Percentiles rank a stretch among this genome's conserved stretches.
Evolutionary conservation across 2,888 invertebrate genomes (phyloP).

Genomic region (Bellardia pandia): DNA sequence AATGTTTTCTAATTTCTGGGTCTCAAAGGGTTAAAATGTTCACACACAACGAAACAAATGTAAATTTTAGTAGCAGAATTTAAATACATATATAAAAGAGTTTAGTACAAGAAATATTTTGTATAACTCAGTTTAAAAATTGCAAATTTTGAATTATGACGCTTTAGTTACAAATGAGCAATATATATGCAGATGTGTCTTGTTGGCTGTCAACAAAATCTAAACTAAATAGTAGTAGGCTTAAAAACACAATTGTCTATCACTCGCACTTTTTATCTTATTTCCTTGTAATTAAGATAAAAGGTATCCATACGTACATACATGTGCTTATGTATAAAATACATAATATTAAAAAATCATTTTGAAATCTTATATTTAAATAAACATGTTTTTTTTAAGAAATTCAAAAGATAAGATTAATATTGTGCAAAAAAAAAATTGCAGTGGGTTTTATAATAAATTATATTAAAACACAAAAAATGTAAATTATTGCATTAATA

Average conservation of each 20-base stretch:
- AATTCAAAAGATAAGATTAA: constrained; percentile 30
- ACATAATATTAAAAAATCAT: neutral
- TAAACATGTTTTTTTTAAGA: constrained; percentile 25
- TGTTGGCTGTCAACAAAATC: too few species aligned
- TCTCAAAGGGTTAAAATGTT: too few species aligned
- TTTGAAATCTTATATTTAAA: constrained; percentile 12
- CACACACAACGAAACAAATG: too few species aligned
- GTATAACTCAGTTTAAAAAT: too few species aligned
- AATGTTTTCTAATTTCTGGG: too few species aligned
- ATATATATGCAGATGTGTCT: too few species aligned
- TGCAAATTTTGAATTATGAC: too few species aligned
- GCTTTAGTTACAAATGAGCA: too few species aligned
- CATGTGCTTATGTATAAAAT: neutral
- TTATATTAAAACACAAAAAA: constrained; percentile 30
- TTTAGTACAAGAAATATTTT: too few species aligned
- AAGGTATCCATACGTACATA: neutral
- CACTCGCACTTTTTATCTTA: neutral
- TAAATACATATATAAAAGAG: too few species aligned
- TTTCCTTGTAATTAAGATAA: neutral
- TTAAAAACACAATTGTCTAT: neutral
- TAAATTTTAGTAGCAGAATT: too few species aligned
- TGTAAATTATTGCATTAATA: constrained; percentile 27
- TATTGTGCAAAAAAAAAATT: constrained; percentile 18
- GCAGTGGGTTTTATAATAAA: constrained; percentile 15
- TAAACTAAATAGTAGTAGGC: too few species aligned